A percentile compares a stretch with the other conserved stretches of the same genome.
phyloP scores from a whole-genome alignment of 1,140 invertebrate species.

The Drosophila pruinosa region DNA sequence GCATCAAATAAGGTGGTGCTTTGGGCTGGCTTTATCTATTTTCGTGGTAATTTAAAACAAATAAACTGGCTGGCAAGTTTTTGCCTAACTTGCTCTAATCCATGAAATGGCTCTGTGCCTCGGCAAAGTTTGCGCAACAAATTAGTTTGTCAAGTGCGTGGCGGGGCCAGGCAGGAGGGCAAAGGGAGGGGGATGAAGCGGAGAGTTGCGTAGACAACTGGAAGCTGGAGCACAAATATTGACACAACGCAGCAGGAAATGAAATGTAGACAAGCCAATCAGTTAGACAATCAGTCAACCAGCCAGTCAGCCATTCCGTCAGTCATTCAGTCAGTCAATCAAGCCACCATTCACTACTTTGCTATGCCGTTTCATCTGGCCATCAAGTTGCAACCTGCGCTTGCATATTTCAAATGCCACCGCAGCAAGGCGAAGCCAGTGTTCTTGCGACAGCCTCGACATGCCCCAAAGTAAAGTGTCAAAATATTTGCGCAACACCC shows the following conservation, averaged over 20 bases:
- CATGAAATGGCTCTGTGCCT: constrained; percentile 20
- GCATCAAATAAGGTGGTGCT: neutral
- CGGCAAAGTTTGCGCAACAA: constrained; percentile 67
- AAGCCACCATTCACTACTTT: constrained; percentile 26
- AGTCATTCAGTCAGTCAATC: neutral
- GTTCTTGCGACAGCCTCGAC: constrained; percentile 39
- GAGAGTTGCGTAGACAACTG: constrained; percentile 24
- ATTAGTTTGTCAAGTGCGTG: constrained; percentile 79
- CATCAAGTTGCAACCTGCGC: constrained; percentile 26
- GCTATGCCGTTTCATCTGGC: constrained; percentile 63
- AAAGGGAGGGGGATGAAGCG: neutral
- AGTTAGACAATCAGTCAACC: constrained; percentile 2
- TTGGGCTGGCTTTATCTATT: constrained; percentile 64
- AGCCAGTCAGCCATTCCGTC: neutral
- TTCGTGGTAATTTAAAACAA: constrained; percentile 82
- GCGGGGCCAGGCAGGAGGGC: constrained; percentile 21
- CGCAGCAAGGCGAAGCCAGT: neutral
- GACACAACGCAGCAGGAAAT: constrained; percentile 60
- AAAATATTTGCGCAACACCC: constrained; percentile 68
- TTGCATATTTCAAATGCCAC: constrained; percentile 57
- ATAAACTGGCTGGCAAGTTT: constrained; percentile 51
- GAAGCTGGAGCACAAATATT: constrained; percentile 42
- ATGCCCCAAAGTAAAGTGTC: constrained; percentile 67
- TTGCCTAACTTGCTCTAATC: constrained; percentile 43
- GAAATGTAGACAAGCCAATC: constrained; percentile 54